Evolutionary conservation across 1,140 invertebrate genomes (phyloP).

Genomic region (Drosophila neocordata): DNA sequence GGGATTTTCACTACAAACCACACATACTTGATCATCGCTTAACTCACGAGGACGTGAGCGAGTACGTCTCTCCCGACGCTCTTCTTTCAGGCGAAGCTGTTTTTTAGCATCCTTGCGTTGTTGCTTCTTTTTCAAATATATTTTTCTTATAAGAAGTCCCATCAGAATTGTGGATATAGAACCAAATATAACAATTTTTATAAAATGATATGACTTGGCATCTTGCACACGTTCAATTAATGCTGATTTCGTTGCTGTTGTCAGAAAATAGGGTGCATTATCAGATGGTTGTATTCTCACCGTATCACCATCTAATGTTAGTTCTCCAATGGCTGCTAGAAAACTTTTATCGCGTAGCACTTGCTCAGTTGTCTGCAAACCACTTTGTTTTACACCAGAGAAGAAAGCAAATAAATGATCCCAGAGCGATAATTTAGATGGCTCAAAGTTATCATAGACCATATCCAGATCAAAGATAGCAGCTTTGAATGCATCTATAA

Average conservation of each 20-base stretch:
- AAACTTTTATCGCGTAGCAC: conserved; percentile 89
- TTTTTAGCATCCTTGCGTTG: conserved; percentile 85
- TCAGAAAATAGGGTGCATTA: conserved; percentile 88
- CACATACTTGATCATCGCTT: conserved; percentile 87
- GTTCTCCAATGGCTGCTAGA: conserved; percentile 90
- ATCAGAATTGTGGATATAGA: conserved; percentile 86
- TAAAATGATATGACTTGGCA: conserved; percentile 84
- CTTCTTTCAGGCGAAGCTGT: conserved; percentile 85
- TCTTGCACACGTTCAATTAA: conserved; percentile 88
- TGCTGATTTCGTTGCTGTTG: conserved; percentile 87
- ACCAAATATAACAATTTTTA: conserved; percentile 86
- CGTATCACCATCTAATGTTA: conserved; percentile 84
- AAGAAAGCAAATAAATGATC: conserved; percentile 92
- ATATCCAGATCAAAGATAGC: conserved; percentile 91
- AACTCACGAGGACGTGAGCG: conserved; percentile 86
- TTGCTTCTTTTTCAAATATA: conserved; percentile 84
- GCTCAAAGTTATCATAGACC: conserved; percentile 90
- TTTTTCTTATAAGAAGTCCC: conserved; percentile 86
- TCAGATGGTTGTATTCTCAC: conserved; percentile 87
- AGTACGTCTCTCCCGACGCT: conserved; percentile 86
- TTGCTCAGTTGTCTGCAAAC: conserved; percentile 91
- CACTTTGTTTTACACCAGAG: conserved; percentile 88
- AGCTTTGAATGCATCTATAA: conserved; percentile 88
- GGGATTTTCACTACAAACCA: conserved; percentile 89
- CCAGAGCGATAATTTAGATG: conserved; percentile 87